Evolutionary conservation across 2,113 vertebrate species (phyloP).

Genomic region (Budorcas taxicolor): DNA sequence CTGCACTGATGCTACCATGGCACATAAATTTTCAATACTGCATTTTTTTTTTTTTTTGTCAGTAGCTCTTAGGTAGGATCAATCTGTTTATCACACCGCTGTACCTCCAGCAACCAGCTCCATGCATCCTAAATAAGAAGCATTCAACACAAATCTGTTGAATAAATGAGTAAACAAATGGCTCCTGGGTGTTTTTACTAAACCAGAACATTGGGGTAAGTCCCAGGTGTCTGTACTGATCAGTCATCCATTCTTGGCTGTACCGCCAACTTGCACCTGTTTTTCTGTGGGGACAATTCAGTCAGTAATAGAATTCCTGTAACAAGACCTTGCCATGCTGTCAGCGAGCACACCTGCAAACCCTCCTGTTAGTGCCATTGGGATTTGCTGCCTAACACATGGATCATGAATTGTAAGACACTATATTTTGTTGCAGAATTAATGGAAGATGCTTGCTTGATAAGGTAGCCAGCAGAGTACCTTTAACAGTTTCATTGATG

Average conservation of each 20-base stretch:
- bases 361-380: neutral
- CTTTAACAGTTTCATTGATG: neutral
- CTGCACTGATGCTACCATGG: neutral
- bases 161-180: neutral
- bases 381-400: neutral
- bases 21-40: neutral
- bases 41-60: neutral
- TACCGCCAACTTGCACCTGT: neutral
- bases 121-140: neutral
- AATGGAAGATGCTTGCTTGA: neutral
- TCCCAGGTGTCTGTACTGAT: neutral
- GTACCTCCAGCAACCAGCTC: neutral
- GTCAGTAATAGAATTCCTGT: neutral
- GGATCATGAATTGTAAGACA: neutral
- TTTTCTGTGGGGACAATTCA: neutral
- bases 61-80: neutral
- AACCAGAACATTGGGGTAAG: neutral
- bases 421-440: conserved; percentile 26
- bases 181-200: neutral
- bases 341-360: neutral
- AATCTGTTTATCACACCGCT: neutral
- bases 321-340: neutral
- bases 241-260: neutral
- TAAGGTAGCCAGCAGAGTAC: neutral
- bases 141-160: neutral